phyloP scores from a whole-genome alignment of 2,113 vertebrate genomes.

The Etheostoma spectabile region DNA sequence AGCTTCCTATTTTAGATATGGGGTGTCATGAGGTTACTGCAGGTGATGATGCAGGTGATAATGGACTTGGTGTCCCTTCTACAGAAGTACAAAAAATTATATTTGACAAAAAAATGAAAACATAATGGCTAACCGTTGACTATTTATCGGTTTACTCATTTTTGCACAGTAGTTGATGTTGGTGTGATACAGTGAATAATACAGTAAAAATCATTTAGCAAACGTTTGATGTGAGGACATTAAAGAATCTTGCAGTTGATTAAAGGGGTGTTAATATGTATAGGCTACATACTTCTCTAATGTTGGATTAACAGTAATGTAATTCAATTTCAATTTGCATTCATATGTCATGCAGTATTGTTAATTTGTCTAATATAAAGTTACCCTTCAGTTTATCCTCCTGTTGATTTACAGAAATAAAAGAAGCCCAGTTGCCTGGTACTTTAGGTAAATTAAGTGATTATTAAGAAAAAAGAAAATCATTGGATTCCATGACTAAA shows the following conservation, averaged over 20 bases:
- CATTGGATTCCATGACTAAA: too few relatives aligned
- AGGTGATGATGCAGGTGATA: neutral
- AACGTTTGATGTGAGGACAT: neutral
- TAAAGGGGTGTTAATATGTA: neutral
- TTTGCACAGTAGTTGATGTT: neutral
- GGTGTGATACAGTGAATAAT: neutral
- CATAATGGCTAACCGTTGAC: neutral
- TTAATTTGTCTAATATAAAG: too few relatives aligned
- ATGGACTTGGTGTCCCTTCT: neutral
- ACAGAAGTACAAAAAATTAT: neutral
- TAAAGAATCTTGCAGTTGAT: neutral
- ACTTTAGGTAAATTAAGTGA: too few relatives aligned
- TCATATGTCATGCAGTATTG: too few relatives aligned
- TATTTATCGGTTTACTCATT: neutral
- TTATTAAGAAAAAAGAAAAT: too few relatives aligned
- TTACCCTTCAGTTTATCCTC: too few relatives aligned
- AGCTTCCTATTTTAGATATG: slow-evolving; percentile 35
- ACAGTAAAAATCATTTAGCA: neutral
- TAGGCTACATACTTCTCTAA: too few relatives aligned
- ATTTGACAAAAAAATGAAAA: neutral
- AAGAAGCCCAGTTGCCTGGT: too few relatives aligned
- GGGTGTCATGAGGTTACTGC: too few relatives aligned
- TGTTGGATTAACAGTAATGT: too few relatives aligned
- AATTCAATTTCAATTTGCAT: too few relatives aligned
- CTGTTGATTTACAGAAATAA: too few relatives aligned